Base-by-base conservation (phyloP, 2,797 vertebrate genomes). In the Rhyacichthys aspro region DNA sequence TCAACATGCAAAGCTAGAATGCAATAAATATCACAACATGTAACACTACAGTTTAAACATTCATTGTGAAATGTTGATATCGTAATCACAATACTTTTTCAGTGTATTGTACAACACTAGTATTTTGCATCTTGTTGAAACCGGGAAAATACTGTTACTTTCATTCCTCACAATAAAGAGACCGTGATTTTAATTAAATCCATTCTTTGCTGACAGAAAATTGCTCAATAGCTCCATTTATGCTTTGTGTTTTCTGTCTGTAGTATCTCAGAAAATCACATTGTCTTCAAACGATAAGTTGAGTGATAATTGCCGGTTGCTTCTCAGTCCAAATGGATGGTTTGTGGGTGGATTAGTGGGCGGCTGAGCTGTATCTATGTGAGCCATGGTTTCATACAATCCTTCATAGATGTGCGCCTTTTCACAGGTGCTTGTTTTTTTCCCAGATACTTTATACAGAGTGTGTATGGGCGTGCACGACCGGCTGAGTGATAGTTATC, bases 371-470 rank as follows among this genome's bases (percentile, higher is more conserved):
- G 54, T 44, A 9, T 62, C 42, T 14, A 49, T 59, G 17, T 2
- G 63, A 81, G 76, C 60, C 43, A 9, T 8, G 53, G 66, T 79
- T 79, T 81, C 52, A 74, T 49, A 14, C 70, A 28, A 65, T 61
- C 59, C 64, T 72, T 80, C 83, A 73, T 70, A 74, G 73, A 74
- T 66, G 77, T 87, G 84, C 41, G 68, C 83, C 73, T 85, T 89
- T 88, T 85, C 78, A 75, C 86, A 76, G 64, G 53, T 78, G 73
- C 57, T 39, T 70, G 84, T 81, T 67, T 78, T 32, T 68, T 81
- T 70, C 46, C 61, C 57, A 72, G 63, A 38, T 66, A 56, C 28
- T 49, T 43, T 59, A 44, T 65, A 17, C 52, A 12, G 65, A 46
- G 44, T 59, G 66, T 50, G 38, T 50, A 5, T 54, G 56, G 37